Conservation (phyloP, 2,797 vertebrate species). For the Periophthalmus magnuspinnatus region DNA sequence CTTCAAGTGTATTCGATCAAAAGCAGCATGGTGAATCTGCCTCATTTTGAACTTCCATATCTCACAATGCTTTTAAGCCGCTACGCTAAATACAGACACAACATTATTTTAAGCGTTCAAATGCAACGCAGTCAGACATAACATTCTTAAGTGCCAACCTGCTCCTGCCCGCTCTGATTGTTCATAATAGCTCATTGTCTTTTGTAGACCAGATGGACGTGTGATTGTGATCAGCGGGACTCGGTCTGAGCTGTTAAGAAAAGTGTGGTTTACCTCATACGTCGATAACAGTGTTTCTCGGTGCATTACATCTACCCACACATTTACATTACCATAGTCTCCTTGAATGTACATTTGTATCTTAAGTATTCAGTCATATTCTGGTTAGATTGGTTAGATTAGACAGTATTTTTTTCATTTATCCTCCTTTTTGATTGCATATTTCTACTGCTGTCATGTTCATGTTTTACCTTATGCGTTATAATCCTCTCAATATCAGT, state of each 20-base stretch:
- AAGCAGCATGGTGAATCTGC: not conserved
- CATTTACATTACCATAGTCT: conserved; percentile 14
- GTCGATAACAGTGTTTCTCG: conserved; percentile 4
- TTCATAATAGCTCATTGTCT: not conserved
- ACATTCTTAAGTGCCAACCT: not conserved
- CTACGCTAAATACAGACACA: not conserved
- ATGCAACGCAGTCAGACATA: not conserved
- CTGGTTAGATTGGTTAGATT: no score
- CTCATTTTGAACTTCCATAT: not conserved
- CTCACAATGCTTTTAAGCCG: not conserved
- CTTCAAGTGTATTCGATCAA: not conserved
- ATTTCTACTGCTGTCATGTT: no score
- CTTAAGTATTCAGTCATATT: no score
- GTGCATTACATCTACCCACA: conserved; percentile 7
- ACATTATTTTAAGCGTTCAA: not conserved
- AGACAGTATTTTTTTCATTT: no score
- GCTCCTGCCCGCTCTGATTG: not conserved
- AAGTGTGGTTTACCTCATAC: not conserved
- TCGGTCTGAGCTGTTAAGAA: conserved; percentile 18
- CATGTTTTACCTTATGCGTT: not conserved
- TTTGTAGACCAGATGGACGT: conserved; percentile 1
- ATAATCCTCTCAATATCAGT: not conserved
- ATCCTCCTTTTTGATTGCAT: no score
- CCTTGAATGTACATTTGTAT: conserved; percentile 2
- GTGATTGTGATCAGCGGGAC: not conserved